These are phyloP conservation scores for Tapirus indicus DNA, from an alignment of 2,797 vertebrate species.

Conservation along the genomic window DNA sequence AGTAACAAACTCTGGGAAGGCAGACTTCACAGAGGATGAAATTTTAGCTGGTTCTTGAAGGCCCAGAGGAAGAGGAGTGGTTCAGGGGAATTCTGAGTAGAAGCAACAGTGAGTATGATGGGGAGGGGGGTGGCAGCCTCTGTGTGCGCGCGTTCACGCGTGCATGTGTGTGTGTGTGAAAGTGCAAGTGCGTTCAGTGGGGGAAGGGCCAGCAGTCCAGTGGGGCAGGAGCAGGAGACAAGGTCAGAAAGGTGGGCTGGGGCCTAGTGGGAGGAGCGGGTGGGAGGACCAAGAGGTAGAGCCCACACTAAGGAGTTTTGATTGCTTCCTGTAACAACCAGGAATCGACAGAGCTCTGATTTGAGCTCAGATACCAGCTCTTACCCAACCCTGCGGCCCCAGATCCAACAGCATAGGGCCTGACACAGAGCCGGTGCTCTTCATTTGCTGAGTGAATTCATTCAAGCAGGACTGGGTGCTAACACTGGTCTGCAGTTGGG, in stretches of 20 bases:
- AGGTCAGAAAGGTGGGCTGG: neutral
- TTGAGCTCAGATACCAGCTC: neutral
- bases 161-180: neutral
- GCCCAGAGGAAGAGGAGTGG: neutral
- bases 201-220: neutral
- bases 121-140: neutral
- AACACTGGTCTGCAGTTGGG: neutral
- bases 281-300: neutral
- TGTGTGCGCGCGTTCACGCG: neutral
- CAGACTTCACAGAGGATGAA: neutral
- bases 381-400: neutral
- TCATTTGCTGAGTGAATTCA: neutral
- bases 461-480: neutral
- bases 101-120: neutral
- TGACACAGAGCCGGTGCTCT: neutral
- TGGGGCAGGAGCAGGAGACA: neutral
- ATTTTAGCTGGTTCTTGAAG: neutral
- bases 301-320: neutral
- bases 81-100: neutral
- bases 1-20: neutral
- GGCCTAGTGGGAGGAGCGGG: neutral
- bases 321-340: neutral
- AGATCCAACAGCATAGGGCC: neutral
- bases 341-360: neutral
- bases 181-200: neutral